A percentile compares a stretch with the other conserved stretches of the same genome.
phyloP scores from a whole-genome alignment of 2,888 invertebrate species.

The Andrena praecox region DNA sequence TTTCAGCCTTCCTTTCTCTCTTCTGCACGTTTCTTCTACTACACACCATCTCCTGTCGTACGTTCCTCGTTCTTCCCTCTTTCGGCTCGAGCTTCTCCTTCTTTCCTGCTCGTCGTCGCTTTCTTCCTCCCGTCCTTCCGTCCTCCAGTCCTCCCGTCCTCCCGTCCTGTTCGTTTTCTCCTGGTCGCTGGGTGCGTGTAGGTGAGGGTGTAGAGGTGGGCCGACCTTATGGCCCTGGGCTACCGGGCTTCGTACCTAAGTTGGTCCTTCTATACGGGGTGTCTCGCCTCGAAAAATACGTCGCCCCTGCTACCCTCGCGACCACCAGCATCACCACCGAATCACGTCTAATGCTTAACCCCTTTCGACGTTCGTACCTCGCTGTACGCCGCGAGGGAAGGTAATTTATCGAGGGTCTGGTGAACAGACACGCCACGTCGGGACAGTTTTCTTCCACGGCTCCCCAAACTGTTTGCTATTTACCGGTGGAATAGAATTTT shows the following conservation, averaged over 20 bases:
- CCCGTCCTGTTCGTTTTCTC: constrained; percentile 36
- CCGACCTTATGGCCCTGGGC: constrained; percentile 84
- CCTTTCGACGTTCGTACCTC: too few relatives aligned
- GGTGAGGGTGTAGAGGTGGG: constrained; percentile 81
- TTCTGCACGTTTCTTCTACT: constrained; percentile 27
- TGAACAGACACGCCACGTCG: neutral
- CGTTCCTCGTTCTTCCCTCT: constrained; percentile 14
- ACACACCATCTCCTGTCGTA: constrained; percentile 11
- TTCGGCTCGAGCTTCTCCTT: constrained; percentile 11
- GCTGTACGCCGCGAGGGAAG: neutral
- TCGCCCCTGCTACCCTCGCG: neutral
- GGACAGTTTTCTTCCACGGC: neutral
- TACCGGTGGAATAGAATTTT: constrained; percentile 7
- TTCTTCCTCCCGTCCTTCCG: constrained; percentile 22
- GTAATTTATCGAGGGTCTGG: neutral
- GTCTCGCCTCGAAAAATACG: constrained; percentile 64
- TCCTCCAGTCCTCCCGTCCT: neutral
- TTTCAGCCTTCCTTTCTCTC: constrained; percentile 48
- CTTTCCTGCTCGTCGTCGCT: constrained; percentile 11
- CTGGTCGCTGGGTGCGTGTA: constrained; percentile 69
- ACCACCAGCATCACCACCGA: neutral
- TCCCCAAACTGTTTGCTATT: neutral
- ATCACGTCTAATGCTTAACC: too few relatives aligned
- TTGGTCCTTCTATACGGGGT: constrained; percentile 76
- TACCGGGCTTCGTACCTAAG: constrained; percentile 82